phyloP scores from a whole-genome alignment of 2,113 vertebrate species.

The Trogon melanurus region DNA sequence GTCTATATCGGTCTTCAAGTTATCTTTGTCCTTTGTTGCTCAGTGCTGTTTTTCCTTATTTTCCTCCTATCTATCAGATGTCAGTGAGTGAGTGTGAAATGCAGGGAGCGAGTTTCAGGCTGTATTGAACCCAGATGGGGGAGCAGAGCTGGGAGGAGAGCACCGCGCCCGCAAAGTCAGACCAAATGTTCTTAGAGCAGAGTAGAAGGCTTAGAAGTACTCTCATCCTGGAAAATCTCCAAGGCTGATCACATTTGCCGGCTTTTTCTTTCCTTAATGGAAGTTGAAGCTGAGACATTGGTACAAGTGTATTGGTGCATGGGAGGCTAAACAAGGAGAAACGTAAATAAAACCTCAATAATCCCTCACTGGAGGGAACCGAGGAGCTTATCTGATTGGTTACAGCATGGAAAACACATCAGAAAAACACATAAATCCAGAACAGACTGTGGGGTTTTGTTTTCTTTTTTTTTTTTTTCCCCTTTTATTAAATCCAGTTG shows the following conservation, averaged over 20 bases:
- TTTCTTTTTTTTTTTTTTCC: background rate
- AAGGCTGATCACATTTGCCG: constrained; percentile 43
- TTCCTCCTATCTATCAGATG: background rate
- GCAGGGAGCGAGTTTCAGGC: background rate
- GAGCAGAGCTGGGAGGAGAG: background rate
- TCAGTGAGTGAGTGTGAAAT: background rate
- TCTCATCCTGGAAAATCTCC: constrained; percentile 34
- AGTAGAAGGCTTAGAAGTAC: background rate
- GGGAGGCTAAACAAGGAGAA: constrained; percentile 53
- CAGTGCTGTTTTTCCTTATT: background rate
- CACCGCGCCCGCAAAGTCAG: background rate
- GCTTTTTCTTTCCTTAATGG: constrained; percentile 54
- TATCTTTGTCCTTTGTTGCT: background rate
- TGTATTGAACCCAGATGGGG: background rate
- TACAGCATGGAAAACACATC: background rate
- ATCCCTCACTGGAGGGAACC: constrained; percentile 23
- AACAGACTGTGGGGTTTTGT: background rate
- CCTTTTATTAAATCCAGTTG: background rate
- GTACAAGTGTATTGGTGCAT: constrained; percentile 30
- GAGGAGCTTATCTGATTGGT: constrained; percentile 44
- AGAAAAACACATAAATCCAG: background rate
- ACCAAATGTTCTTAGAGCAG: background rate
- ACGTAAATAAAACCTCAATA: constrained; percentile 45
- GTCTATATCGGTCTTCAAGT: background rate
- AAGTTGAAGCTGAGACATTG: constrained; percentile 28